Evolutionary conservation across 1,140 invertebrate genomes (phyloP), one percentile per base, ranked within the genome.

Genomic region (Sitobion miscanthi): DNA sequence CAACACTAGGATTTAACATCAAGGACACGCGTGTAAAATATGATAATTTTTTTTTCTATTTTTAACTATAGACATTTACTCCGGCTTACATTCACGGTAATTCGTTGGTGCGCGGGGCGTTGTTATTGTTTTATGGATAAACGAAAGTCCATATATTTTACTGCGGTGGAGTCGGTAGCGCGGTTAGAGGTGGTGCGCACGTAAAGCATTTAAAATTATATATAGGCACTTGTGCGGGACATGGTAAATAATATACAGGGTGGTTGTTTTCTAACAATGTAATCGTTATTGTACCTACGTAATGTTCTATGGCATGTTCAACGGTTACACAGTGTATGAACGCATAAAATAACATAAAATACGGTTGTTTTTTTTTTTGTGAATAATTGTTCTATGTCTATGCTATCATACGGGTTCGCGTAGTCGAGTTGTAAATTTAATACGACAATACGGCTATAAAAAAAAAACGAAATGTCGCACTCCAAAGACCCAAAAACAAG

Each of bases 341-440:
- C n/a, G 62, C 62, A 77, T 77, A n/a, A 77, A 77, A 77, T n/a
- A 77, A 77, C 62, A n/a, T 77, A 77, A 77, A 77, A 77, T 77
- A 35, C n/a, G 30, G 62, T 77, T 69, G 30, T 69, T 69, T 0
- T 69, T 77, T n/a, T 77, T n/a, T n/a, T n/a, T 77, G 14, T 17
- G 14, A n/a, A 9, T n/a, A n/a, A 9, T n/a, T n/a, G 62, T 77
- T n/a, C 62, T 77, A n/a, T n/a, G 14, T n/a, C 17, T 6, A n/a
- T 77, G 3, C 14, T 17, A n/a, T 77, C 25, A n/a, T 77, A 17
- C 30, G 62, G 62, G 62, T 77, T 77, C 14, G 14, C 14, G n/a
- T n/a, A 77, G n/a, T 4, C 30, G 62, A 77, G n/a, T 17, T n/a
- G 62, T 77, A n/a, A 77, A 77, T 77, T 77, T 77, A n/a, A n/a